phyloP scores from a whole-genome alignment of 2,888 invertebrate genomes.

The Fragum sueziense region DNA sequence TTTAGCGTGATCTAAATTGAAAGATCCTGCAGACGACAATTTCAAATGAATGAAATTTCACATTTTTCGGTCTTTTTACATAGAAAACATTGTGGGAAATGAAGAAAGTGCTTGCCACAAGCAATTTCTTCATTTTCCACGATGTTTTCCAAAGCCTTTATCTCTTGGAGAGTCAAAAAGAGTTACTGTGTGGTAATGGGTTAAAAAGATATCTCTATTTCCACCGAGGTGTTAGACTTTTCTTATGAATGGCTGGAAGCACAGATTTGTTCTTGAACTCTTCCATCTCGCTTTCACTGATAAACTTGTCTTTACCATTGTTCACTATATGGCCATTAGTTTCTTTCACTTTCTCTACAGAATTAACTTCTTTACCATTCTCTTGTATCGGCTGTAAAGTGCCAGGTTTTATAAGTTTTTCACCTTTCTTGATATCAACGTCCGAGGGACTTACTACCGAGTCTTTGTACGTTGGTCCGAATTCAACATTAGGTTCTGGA shows the following conservation, averaged over 20 bases:
- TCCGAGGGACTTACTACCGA: neutral
- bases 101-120: too few relatives aligned
- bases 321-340: neutral
- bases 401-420: neutral
- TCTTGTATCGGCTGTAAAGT: neutral
- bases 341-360: neutral
- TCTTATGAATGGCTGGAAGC: slow-evolving; percentile 7
- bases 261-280: neutral
- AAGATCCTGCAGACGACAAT: too few relatives aligned
- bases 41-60: too few relatives aligned
- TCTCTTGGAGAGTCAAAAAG: too few relatives aligned
- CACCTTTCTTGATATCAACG: slow-evolving; percentile 3
- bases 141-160: too few relatives aligned
- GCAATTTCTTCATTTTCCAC: too few relatives aligned
- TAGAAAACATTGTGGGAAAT: too few relatives aligned
- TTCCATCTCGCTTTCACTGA: neutral
- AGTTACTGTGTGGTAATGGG: too few relatives aligned
- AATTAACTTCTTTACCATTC: neutral
- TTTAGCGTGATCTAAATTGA: too few relatives aligned
- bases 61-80: too few relatives aligned
- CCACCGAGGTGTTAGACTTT: neutral
- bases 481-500: neutral
- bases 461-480: neutral
- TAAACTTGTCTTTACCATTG: neutral
- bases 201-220: too few relatives aligned